Evolutionary conservation across 2,888 invertebrate genomes (phyloP).

Genomic region (Drosophila aldrichi): DNA sequence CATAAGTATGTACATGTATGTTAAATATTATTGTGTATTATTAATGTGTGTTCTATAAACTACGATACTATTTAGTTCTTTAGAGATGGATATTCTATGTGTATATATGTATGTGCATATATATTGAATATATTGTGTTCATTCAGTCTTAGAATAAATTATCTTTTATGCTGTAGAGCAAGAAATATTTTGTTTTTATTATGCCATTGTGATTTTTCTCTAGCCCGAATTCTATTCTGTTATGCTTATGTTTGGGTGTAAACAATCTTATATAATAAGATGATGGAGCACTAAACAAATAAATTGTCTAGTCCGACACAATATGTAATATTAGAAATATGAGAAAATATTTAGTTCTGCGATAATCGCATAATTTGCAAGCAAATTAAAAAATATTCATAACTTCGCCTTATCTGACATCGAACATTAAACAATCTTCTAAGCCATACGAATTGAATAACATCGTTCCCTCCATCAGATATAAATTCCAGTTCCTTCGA

Average conservation of each 20-base stretch:
- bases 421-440: background rate
- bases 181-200: background rate
- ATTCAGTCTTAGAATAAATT: background rate
- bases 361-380: background rate
- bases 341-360: background rate
- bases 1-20: background rate
- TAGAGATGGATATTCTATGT: background rate
- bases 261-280: slow-evolving; percentile 6
- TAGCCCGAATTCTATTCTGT: background rate
- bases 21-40: background rate
- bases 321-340: background rate
- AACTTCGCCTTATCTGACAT: background rate
- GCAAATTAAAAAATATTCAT: background rate
- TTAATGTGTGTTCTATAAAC: no score
- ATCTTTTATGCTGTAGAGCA: no score
- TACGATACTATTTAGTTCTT: background rate
- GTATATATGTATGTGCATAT: background rate
- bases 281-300: background rate
- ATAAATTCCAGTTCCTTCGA: slow-evolving; percentile 18
- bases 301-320: no score
- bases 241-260: background rate
- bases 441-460: no score
- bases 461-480: slow-evolving; percentile 2
- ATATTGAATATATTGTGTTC: background rate
- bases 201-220: background rate